Base-by-base conservation (phyloP, 2,888 invertebrate species). In the Polydrusus pterygomalis region DNA sequence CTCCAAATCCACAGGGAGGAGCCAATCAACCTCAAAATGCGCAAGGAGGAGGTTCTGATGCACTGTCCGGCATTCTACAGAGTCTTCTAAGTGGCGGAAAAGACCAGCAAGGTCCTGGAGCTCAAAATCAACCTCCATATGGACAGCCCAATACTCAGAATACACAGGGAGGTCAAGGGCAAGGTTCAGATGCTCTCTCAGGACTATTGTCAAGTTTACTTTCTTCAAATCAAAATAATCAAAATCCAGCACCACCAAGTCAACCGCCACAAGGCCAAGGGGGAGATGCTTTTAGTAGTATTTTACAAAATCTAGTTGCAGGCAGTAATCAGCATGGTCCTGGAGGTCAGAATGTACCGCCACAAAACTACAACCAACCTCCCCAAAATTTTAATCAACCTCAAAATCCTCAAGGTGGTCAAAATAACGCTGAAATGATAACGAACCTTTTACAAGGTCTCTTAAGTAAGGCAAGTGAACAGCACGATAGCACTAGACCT, bases 41-140 rank as follows among this genome's bases (percentile, higher is more conserved):
- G n/a, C 73, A 70, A 51, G 51, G 51, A 10, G 69, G 60, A 8
- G 54, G 62, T 68, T 69, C 75, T 9, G 78, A 79, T 30, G 76
- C 77, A 5, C 72, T 81, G 15, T 74, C 79, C 20, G 77, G 78
- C 45, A 65, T 81, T 15, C 69, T 81, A 10, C 68, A 79, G 15
- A 72, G 77, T 47, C 71, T 81, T 2, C 69, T 80, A n/a, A 76
- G 78, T 34, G 77, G 79, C 6, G 70, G 74, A 13, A 62, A 70
- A 45, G 70, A 63, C 25, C 71, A 72, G 47, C 78, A 77, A 71
- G n/a, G 72, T 70, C 64, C 68, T 69, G 73, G 60, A 56, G 72
- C 69, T 71, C 70, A 62, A 64, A 38, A 58, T n/a, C 45, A 71
- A 25, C 70, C 65, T 30, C 51, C 74, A 17, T 54, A 43, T 34